phyloP scores from a whole-genome alignment of 2,888 invertebrate species.

The Polydrusus tereticollis region DNA sequence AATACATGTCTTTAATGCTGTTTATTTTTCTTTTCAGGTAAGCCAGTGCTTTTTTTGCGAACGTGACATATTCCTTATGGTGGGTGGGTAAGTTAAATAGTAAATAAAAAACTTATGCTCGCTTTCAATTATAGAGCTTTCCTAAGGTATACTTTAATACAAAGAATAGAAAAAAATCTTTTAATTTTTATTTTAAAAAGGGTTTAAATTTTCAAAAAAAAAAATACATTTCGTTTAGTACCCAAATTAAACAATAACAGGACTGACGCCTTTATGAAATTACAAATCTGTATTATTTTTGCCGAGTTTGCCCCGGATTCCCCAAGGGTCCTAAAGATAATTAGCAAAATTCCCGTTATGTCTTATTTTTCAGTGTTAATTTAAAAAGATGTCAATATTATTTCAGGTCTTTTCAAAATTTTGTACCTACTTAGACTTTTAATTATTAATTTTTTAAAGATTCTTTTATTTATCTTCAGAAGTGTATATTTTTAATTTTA shows the following conservation, averaged over 20 bases:
- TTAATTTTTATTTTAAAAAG: not conserved
- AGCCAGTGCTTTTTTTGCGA: not conserved
- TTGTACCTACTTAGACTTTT: constrained; percentile 21
- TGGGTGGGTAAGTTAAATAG: not conserved
- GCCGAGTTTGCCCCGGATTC: constrained; percentile 11
- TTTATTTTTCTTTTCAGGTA: constrained; percentile 7
- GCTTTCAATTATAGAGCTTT: not conserved
- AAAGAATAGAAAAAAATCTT: not conserved
- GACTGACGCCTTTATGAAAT: constrained; percentile 1
- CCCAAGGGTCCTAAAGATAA: constrained; percentile 17
- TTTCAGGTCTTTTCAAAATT: constrained; percentile 30
- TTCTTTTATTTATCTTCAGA: constrained; percentile 1
- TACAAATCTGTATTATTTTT: constrained; percentile 17
- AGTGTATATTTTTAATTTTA: constrained; percentile 6
- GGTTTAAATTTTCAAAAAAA: not conserved
- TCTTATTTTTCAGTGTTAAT: constrained; percentile 29
- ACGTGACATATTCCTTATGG: not conserved
- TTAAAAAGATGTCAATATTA: constrained; percentile 36
- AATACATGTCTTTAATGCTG: not conserved
- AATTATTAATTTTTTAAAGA: constrained; percentile 19
- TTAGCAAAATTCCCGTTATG: constrained; percentile 10
- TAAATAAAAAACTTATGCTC: not conserved
- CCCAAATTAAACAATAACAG: constrained; percentile 10
- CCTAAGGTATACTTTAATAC: too few relatives aligned
- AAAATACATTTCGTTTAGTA: not conserved